Evolutionary conservation across 2,797 vertebrate species (phyloP), one percentile per base, ranked within the genome.

Genomic region (Champsocephalus esox): DNA sequence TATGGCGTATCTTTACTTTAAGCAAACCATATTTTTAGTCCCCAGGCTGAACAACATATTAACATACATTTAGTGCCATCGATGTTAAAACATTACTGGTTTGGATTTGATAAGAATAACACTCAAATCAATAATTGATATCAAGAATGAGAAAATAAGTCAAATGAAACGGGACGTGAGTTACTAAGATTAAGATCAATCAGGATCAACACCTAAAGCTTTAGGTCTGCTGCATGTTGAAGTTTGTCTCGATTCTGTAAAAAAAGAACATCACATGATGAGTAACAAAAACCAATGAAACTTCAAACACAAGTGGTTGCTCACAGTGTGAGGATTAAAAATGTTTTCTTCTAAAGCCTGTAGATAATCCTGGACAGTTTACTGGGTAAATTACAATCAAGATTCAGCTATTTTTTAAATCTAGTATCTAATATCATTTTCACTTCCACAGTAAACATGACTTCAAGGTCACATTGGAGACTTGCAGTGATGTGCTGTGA

Each of bases 241-340:
- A 94, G 87, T 92, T 87, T 43, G 93, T 87, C 62, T 92, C 91
- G 4, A 1, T 66, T 34, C 93, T 94, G 79, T 74, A 85, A 78
- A 63, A 11, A 54, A 52, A 68, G 17, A 70, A 2, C 7, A 41
- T 52, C 1, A 54, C 1, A 61, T 13, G 0, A 57, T 12, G 6
- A 44, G 12, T 21, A 28, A 28, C 34, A 2, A 60, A 24, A 51
- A 46, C 66, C 3, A 48, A 45, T 5, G 1, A 48, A 14, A 38
- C 3, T 9, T 45, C 5, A 61, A 10, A 21, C 7, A 44, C 52
- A 28, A 49, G 49, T 43, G 38, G 2, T 43, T 45, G 2, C 34
- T 70, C 13, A n/a, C 3, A 49, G 9, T 13, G 11, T 58, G 46
- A 11, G 12, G 5, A 34, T 6, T 56, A 12, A 56, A 28, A 3